Conservation (phyloP, 2,888 invertebrate species). For the Pandemis heparana region DNA sequence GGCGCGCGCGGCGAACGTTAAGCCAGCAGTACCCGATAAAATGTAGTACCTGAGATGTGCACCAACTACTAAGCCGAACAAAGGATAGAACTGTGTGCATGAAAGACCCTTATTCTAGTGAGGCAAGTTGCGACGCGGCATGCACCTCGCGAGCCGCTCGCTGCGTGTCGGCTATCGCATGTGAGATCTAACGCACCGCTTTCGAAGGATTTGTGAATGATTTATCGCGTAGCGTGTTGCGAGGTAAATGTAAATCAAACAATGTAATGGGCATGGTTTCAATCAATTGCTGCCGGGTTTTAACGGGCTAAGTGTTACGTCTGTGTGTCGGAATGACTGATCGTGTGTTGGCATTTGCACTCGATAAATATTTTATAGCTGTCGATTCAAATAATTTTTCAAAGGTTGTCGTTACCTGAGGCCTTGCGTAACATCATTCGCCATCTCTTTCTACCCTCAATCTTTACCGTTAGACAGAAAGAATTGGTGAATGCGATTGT, state of each 20-base stretch:
- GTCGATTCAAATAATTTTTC: not conserved
- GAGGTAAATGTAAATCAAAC: constrained; percentile 38
- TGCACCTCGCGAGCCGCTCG: not conserved
- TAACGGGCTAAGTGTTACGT: constrained; percentile 17
- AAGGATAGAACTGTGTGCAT: no score
- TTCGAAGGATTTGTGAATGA: constrained; percentile 31
- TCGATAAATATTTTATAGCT: not conserved
- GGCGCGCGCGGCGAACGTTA: not conserved
- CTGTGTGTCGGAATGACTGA: constrained; percentile 12
- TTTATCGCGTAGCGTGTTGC: constrained; percentile 37
- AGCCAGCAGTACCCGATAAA: not conserved
- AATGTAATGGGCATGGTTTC: constrained; percentile 34
- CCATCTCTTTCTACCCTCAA: no score
- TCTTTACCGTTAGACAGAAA: no score
- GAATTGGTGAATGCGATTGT: no score
- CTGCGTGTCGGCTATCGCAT: constrained; percentile 39
- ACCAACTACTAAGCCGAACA: no score
- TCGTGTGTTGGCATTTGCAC: not conserved
- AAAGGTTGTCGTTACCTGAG: no score
- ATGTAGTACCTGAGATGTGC: not conserved
- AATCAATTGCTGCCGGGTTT: constrained; percentile 20
- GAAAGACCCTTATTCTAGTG: not conserved
- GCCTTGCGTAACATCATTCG: no score
- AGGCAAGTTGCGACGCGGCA: not conserved
- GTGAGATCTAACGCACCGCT: constrained; percentile 42